A percentile compares a stretch with the other conserved stretches of the same genome.
These are phyloP conservation scores for Parasteatoda tepidariorum DNA, from an alignment of 1,140 invertebrate genomes.

Conservation along the genomic window DNA sequence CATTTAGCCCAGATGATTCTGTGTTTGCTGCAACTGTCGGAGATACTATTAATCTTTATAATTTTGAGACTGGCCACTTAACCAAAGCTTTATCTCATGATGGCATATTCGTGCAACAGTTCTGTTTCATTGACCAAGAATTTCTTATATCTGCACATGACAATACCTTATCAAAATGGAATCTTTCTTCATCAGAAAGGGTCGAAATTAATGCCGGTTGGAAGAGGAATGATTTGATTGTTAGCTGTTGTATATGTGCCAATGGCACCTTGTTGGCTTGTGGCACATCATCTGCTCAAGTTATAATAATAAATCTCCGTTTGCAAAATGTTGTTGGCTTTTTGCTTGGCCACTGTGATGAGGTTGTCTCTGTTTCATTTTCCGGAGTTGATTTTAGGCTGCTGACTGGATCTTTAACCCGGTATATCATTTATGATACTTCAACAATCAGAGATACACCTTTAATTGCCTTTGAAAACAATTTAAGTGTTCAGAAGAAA, in stretches of 20 bases:
- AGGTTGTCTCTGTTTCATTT: conserved; percentile 11
- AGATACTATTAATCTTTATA: background rate
- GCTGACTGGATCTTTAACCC: conserved; percentile 5
- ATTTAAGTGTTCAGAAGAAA: background rate
- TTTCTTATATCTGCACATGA: background rate
- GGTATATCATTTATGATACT: conserved; percentile 17
- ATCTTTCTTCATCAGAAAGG: background rate
- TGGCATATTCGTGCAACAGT: background rate
- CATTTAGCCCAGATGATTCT: background rate
- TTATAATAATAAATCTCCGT: conserved; percentile 2
- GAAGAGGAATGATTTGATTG: conserved; percentile 12
- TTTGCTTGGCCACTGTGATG: conserved; percentile 4
- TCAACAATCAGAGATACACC: background rate
- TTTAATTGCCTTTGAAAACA: background rate
- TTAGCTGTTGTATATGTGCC: conserved; percentile 5
- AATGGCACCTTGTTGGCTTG: conserved; percentile 20
- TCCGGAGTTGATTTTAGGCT: conserved; percentile 7
- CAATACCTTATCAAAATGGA: background rate
- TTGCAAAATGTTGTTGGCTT: background rate
- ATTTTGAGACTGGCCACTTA: conserved; percentile 1
- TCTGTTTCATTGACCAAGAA: background rate
- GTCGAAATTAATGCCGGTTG: background rate
- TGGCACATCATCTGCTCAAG: conserved; percentile 21
- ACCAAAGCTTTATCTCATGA: background rate
- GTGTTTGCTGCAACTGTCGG: background rate